These are phyloP conservation scores for Cyrtonyx montezumae DNA, from an alignment of 2,113 vertebrate species.

Conservation along the genomic window DNA sequence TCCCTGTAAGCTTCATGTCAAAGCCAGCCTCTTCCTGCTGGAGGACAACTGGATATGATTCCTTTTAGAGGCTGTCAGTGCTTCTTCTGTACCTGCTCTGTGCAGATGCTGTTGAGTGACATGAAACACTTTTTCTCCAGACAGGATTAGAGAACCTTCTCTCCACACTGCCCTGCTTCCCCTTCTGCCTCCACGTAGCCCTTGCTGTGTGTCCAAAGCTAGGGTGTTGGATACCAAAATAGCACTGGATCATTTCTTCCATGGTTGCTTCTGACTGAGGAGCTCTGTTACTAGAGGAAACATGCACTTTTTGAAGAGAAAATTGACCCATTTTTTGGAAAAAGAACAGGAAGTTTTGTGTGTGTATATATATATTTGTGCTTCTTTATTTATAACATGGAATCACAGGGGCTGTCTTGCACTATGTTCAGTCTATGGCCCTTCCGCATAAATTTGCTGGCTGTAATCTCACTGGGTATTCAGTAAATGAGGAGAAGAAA, in stretches of 20 bases:
- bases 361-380: not conserved
- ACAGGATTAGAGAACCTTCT: slow-evolving; percentile 21
- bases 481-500: not conserved
- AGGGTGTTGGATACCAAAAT: not conserved
- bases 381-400: not conserved
- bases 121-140: slow-evolving; percentile 50
- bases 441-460: not conserved
- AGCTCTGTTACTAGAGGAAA: not conserved
- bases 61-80: slow-evolving; percentile 66
- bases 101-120: slow-evolving; percentile 69
- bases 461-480: not conserved
- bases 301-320: not conserved
- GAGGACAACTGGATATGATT: not conserved
- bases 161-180: not conserved
- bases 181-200: not conserved
- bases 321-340: not conserved
- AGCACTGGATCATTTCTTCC: not conserved
- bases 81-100: slow-evolving; percentile 21
- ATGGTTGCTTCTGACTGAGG: not conserved
- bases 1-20: slow-evolving; percentile 1
- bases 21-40: slow-evolving; percentile 38
- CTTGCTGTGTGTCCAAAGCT: not conserved
- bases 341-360: not conserved
- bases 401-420: accelerated
- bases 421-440: accelerated